These are phyloP conservation scores for Protaetia brevitarsis DNA, from an alignment of 1,140 invertebrate genomes.

Conservation along the genomic window DNA sequence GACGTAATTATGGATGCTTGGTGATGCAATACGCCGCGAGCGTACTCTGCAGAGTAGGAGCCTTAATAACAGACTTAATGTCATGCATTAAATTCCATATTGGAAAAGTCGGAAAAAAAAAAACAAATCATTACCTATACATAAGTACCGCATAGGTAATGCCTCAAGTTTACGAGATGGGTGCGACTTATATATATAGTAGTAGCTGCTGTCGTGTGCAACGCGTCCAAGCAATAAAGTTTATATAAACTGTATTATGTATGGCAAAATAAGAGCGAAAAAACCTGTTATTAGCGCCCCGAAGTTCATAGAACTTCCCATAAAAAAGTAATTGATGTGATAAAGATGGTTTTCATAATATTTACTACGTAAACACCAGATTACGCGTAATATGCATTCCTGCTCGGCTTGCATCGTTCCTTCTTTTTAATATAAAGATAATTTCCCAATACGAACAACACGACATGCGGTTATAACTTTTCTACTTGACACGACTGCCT, in stretches of 20 bases:
- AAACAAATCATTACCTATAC: conserved; percentile 6
- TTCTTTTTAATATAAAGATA: too few relatives aligned
- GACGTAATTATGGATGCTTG: conserved; percentile 7
- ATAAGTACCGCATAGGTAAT: not conserved
- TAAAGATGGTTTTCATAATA: not conserved
- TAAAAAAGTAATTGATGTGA: not conserved
- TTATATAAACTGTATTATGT: conserved; percentile 3
- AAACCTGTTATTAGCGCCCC: not conserved
- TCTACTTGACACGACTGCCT: too few relatives aligned
- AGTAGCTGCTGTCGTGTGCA: too few relatives aligned
- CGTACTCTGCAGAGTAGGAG: not conserved
- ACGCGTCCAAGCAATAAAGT: not conserved
- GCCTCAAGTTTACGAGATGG: not conserved
- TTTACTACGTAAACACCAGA: not conserved
- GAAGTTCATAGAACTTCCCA: not conserved
- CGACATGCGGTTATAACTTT: too few relatives aligned
- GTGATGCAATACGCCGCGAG: not conserved
- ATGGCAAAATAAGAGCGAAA: not conserved
- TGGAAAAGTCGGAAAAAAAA: not conserved
- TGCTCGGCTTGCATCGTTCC: too few relatives aligned
- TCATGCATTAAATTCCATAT: conserved; percentile 6
- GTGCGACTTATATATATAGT: too few relatives aligned
- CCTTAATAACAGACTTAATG: conserved; percentile 6
- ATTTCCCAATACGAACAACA: too few relatives aligned
- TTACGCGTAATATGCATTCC: too few relatives aligned